These are phyloP conservation scores for Hippocampus zosterae DNA, from an alignment of 2,113 vertebrate species.

Conservation along the genomic window DNA sequence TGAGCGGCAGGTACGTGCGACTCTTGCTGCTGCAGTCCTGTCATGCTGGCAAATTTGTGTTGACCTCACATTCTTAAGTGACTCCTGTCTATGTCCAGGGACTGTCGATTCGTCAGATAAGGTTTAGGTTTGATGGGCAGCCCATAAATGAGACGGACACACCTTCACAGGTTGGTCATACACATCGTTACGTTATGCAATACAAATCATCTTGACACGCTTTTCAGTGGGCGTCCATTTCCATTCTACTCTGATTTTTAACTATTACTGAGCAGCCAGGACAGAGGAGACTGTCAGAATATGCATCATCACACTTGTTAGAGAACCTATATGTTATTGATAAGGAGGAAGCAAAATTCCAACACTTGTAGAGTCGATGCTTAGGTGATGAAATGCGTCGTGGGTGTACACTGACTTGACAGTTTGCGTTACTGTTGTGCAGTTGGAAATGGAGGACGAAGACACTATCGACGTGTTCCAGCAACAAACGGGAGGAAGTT, in stretches of 20 bases:
- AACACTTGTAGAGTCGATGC: not conserved
- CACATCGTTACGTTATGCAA: too few species aligned
- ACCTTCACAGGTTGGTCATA: constrained; percentile 71
- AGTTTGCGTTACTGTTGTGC: constrained; percentile 20
- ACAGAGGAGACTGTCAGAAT: too few species aligned
- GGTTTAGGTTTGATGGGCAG: constrained; percentile 76
- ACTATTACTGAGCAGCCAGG: too few species aligned
- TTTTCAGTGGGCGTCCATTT: too few species aligned
- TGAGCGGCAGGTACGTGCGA: constrained; percentile 78
- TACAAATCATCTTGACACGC: too few species aligned
- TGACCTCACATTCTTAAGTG: not conserved
- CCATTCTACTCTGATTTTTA: too few species aligned
- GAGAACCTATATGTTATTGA: not conserved
- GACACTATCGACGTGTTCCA: constrained; percentile 79
- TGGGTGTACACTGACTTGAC: not conserved
- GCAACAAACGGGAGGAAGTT: constrained; percentile 73
- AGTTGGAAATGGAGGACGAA: constrained; percentile 78
- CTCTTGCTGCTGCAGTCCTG: not conserved
- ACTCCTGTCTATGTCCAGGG: constrained; percentile 52
- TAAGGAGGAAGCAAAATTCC: not conserved
- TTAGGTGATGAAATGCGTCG: not conserved
- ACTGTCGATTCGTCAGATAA: constrained; percentile 75
- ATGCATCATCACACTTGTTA: too few species aligned
- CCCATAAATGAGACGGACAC: constrained; percentile 77
- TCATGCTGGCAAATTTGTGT: not conserved